Evolutionary conservation across 2,113 vertebrate genomes (phyloP).

Genomic region (Osmerus eperlanus): DNA sequence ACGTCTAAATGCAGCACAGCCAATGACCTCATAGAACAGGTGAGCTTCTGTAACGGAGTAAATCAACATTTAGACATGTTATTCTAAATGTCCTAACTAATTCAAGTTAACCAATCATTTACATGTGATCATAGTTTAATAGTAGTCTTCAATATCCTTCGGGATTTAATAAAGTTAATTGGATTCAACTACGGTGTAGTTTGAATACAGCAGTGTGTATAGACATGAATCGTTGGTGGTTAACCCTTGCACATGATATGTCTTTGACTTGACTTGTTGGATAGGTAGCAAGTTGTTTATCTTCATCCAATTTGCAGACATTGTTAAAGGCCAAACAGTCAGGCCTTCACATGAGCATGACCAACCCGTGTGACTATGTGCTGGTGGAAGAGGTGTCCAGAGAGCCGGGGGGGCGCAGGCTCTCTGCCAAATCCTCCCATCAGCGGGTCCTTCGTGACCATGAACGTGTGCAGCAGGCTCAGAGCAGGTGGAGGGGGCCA

Average conservation of each 20-base stretch:
- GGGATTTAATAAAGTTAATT: too few relatives aligned
- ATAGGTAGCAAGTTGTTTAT: neutral
- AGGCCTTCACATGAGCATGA: conserved; percentile 77
- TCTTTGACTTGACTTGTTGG: too few relatives aligned
- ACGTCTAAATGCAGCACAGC: conserved; percentile 76
- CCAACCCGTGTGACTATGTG: conserved; percentile 77
- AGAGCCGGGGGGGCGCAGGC: conserved; percentile 72
- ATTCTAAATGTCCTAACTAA: too few relatives aligned
- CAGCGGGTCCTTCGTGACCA: conserved; percentile 77
- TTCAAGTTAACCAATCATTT: too few relatives aligned
- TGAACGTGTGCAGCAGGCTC: conserved; percentile 80
- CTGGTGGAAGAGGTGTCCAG: conserved; percentile 80
- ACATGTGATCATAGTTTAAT: too few relatives aligned
- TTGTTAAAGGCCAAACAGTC: conserved; percentile 83
- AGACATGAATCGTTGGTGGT: too few relatives aligned
- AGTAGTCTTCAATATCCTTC: too few relatives aligned
- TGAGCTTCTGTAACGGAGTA: conserved; percentile 25
- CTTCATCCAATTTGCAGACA: conserved; percentile 61
- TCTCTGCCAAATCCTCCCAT: conserved; percentile 69
- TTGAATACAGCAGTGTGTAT: too few relatives aligned
- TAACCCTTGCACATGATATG: too few relatives aligned
- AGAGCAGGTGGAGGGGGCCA: conserved; percentile 81
- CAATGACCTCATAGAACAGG: conserved; percentile 83
- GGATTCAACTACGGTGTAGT: too few relatives aligned
- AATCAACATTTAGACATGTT: too few relatives aligned